Evolutionary conservation across 2,888 invertebrate genomes (phyloP), one percentile per base, ranked within the genome.

Genomic region (Drosophila limbata): DNA sequence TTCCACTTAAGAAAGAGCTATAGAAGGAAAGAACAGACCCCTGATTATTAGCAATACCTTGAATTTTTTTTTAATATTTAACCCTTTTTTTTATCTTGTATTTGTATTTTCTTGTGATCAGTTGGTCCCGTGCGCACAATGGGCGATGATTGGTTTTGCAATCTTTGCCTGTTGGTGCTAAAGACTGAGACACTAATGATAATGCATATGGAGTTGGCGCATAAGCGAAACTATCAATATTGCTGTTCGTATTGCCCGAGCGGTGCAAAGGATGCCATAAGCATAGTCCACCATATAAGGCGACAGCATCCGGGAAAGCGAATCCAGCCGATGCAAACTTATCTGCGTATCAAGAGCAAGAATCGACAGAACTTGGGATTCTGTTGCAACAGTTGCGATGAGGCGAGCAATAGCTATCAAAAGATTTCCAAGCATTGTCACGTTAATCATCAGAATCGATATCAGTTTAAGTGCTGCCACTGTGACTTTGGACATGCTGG

Each of bases 381-480:
- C 50, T 74, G 61, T 13, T 87, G 84, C 61, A 71, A n/a, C 9
- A 10, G 1, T 0, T 84, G 82, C 37, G 5, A 60, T 3, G 44
- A 39, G 5, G 17, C 45, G 9, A 37, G 69, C 0, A 39, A 1
- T 1, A 84, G 48, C 0, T 72, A 62, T 45, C 75, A 76, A 8
- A 72, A 66, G 21, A 90, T 90, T 13, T 47, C 62, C 0, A 11
- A 33, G 0, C 90, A 91, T 56, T 81, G 80, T 8, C 52, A 39
- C 8, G 0, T 19, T 0, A 10, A 37, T 1, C 97, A 97, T 86
- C 93, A 94, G 33, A 94, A 95, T 2, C 95, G 94, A 67, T 93
- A 94, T 83, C 96, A 96, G 75, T 96, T 93, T 90, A 95, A 95
- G 81, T 97, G 97, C 84, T 94, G 94, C 0, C 93, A 95, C 69